phyloP scores from a whole-genome alignment of 1,140 invertebrate species.

The Drosophila tristis region DNA sequence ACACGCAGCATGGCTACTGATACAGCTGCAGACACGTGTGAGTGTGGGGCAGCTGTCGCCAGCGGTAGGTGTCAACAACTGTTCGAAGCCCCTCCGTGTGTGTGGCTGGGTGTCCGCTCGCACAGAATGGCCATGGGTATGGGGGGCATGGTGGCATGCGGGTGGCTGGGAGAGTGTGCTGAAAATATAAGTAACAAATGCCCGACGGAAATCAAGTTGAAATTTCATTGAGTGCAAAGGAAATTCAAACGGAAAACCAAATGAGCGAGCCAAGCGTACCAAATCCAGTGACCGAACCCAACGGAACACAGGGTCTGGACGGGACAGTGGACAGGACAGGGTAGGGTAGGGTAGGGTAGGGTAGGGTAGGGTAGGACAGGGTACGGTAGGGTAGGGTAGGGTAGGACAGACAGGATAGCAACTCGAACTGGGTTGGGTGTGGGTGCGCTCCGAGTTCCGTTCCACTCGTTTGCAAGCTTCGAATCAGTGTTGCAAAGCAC shows the following conservation, averaged over 20 bases:
- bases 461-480: no score
- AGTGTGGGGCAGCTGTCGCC: constrained; percentile 53
- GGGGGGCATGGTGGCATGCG: no score
- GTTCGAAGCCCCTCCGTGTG: constrained; percentile 3
- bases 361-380: neutral
- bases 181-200: constrained; percentile 79
- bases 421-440: no score
- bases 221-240: constrained; percentile 80
- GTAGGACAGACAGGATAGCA: no score
- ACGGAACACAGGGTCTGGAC: neutral
- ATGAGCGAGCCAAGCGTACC: constrained; percentile 59
- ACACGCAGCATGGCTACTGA: neutral
- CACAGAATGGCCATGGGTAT: neutral
- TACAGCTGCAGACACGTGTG: no score
- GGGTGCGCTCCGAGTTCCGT: no score
- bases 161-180: constrained; percentile 29
- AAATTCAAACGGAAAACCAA: constrained; percentile 82
- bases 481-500: no score
- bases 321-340: no score
- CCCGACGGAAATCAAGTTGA: constrained; percentile 79
- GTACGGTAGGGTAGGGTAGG: neutral
- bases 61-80: constrained; percentile 54
- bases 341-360: neutral
- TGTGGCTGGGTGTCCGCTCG: neutral
- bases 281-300: neutral